Evolutionary conservation across 2,797 vertebrate genomes (phyloP), one percentile per base, ranked within the genome.

Genomic region (Nannoperca obscura): DNA sequence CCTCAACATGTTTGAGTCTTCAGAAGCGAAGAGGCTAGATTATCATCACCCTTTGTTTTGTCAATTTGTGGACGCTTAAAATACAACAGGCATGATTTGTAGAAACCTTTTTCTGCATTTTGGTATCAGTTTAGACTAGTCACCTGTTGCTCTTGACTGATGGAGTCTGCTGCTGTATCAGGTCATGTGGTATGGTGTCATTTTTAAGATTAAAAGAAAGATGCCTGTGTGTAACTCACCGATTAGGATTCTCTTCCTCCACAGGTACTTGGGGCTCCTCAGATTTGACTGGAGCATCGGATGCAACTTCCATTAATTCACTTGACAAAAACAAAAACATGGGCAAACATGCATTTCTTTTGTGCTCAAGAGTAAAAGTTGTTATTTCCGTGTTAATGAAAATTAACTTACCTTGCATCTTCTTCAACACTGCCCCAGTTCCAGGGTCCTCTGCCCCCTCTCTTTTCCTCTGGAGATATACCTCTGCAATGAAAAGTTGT

Each of bases 341-440:
- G 5, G 7, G 71, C 10, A 80, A 61, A 62, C 2, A 53, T 0
- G 7, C 0, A 0, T 53, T 0, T 53, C 0, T 6, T 7, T 32
- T 67, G 59, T 19, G 34, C 11, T 4, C 1, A 50, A 19, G n/a
- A 44, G 9, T 44, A 17, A 49, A 50, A 38, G 13, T 22, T 42
- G 15, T 22, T 7, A 62, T 67, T 53, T 20, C 9, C 11, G 61
- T 7, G n/a, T 24, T 20, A 22, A 68, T 55, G 0, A 9, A 65
- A n/a, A 27, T 46, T 30, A 14, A 60, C 74, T 76, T 81, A 97
- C 96, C 93, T 96, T 20, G 36, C 67, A 47, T 91, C 82, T 80
- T 96, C 95, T 82, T 93, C 95, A 87, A 94, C 79, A 67, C 92
- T 85, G 62, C 94, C 94, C 95, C 96, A 97, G 87, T 93, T 96